Percentiles rank a stretch among this genome's conserved stretches.
Conservation (phyloP, 2,797 vertebrate genomes). For the Betta splendens region DNA sequence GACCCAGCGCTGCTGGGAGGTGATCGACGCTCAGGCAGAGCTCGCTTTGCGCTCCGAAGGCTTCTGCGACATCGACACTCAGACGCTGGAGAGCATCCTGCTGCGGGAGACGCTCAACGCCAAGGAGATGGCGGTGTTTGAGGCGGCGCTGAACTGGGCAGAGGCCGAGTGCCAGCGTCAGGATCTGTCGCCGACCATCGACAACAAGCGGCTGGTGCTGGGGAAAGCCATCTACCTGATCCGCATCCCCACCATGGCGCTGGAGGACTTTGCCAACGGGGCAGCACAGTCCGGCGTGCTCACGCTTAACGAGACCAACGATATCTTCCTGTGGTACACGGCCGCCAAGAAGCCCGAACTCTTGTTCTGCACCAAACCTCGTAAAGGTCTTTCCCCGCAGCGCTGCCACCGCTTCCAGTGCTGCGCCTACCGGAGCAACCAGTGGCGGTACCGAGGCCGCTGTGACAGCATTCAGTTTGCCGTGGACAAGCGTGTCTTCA, state of each 20-base stretch:
- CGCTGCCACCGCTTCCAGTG: slow-evolving; percentile 98
- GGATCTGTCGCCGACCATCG: slow-evolving; percentile 85
- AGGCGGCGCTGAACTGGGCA: slow-evolving; percentile 94
- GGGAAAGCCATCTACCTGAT: slow-evolving; percentile 95
- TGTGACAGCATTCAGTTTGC: slow-evolving; percentile 99
- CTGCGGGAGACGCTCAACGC: slow-evolving; percentile 95
- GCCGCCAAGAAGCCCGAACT: slow-evolving; percentile 94
- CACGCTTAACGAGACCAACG: slow-evolving; percentile 95
- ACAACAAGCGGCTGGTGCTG: slow-evolving; percentile 91
- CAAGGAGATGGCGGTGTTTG: slow-evolving; percentile 96
- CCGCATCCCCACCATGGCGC: slow-evolving; percentile 92
- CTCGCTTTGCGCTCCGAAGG: slow-evolving; percentile 95
- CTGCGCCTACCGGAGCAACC: slow-evolving; percentile 97
- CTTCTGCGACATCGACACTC: slow-evolving; percentile 95
- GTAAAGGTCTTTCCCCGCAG: slow-evolving; percentile 91
- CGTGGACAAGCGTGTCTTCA: slow-evolving; percentile 93
- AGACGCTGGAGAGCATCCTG: slow-evolving; percentile 95
- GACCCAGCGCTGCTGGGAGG: slow-evolving; percentile 97
- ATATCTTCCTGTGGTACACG: slow-evolving; percentile 97
- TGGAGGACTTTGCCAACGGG: slow-evolving; percentile 96
- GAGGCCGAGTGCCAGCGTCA: slow-evolving; percentile 93
- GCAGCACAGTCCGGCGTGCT: slow-evolving; percentile 94
- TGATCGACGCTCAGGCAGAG: slow-evolving; percentile 94
- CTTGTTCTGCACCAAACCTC: slow-evolving; percentile 88
- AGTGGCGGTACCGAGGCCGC: slow-evolving; percentile 96